Conservation (phyloP, 2,113 vertebrate genomes). For the Aphelocoma coerulescens region DNA sequence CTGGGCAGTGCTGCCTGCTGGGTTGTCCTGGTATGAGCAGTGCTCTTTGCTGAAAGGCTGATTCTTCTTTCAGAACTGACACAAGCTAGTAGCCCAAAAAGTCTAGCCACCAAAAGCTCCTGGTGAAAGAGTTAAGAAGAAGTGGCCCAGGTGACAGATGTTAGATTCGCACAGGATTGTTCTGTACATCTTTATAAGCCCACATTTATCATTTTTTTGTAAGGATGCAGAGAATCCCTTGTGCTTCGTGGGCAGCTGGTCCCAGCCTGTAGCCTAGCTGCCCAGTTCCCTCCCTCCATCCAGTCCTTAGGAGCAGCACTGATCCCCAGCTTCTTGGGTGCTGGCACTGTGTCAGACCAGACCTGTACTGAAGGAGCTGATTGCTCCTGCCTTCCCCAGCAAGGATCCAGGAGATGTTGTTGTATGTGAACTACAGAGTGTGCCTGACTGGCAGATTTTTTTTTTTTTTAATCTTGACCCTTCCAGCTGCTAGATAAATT, state of each 20-base stretch:
- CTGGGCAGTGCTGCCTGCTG: neutral
- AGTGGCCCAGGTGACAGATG: neutral
- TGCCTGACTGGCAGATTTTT: neutral
- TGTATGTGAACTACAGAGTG: neutral
- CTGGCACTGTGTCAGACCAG: neutral
- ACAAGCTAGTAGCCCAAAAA: neutral
- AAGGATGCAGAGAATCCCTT: neutral
- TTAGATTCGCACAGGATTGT: neutral
- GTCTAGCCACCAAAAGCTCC: neutral
- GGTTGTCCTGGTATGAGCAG: neutral
- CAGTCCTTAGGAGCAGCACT: neutral
- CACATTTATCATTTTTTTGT: neutral
- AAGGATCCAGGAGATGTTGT: neutral
- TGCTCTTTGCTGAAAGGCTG: neutral
- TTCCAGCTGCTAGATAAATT: neutral
- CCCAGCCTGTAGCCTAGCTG: accelerated
- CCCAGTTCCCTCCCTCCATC: neutral
- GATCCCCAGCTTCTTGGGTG: neutral
- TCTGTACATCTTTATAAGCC: neutral
- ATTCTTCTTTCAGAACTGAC: neutral
- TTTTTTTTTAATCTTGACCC: neutral
- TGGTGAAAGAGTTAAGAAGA: neutral
- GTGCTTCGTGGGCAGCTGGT: neutral
- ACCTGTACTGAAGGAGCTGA: accelerated
- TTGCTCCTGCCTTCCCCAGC: neutral